Percentiles rank a stretch among this genome's conserved stretches.
phyloP scores from a whole-genome alignment of 1,140 invertebrate genomes.

The Arctopsyche grandis region DNA sequence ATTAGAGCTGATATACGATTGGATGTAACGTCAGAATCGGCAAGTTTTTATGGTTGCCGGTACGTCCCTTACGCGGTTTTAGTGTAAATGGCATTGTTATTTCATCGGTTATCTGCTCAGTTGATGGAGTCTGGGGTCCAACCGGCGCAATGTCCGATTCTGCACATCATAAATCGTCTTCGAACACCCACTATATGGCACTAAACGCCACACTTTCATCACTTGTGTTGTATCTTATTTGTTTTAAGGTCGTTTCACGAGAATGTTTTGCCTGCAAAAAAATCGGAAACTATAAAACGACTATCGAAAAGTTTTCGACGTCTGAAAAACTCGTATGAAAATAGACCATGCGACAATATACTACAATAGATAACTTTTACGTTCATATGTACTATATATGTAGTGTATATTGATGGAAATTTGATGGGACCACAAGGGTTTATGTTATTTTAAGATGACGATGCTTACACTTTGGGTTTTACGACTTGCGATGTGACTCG shows the following conservation, averaged over 20 bases:
- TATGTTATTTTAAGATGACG: no score
- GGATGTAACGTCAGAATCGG: not conserved
- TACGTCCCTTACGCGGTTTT: slow-evolving; percentile 15
- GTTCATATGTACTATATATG: no score
- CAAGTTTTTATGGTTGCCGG: not conserved
- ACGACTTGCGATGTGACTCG: no score
- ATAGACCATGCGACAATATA: no score
- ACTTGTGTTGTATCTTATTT: not conserved
- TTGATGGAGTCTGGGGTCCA: not conserved
- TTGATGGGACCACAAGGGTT: no score
- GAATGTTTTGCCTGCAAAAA: not conserved
- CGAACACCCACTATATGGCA: slow-evolving; percentile 5
- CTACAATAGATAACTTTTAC: no score
- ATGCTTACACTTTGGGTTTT: no score
- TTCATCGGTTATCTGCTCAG: slow-evolving; percentile 6
- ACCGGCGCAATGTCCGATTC: not conserved
- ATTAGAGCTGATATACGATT: no score
- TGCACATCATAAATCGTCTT: slow-evolving; percentile 11
- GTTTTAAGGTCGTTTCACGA: not conserved
- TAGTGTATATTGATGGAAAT: no score
- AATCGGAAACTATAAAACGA: not conserved
- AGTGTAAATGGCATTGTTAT: slow-evolving; percentile 20
- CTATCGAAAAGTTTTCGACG: not conserved
- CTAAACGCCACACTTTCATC: not conserved
- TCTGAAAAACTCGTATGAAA: no score